These are phyloP conservation scores for Notothenia rossii DNA, from an alignment of 2,113 vertebrate species.

Conservation along the genomic window DNA sequence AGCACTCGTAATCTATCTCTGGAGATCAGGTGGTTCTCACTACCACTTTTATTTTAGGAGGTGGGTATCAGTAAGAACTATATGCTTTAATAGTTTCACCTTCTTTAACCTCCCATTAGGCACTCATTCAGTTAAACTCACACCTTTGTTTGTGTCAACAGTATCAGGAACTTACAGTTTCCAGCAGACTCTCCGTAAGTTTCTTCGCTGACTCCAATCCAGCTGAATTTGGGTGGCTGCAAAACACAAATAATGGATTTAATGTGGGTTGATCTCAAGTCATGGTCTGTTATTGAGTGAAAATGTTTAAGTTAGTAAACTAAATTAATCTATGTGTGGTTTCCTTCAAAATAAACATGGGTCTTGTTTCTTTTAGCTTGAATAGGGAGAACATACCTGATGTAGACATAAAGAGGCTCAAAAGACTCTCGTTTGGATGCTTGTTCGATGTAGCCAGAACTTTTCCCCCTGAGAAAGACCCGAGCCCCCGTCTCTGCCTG, in stretches of 20 bases:
- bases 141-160: not conserved
- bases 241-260: slow-evolving; percentile 46
- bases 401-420: slow-evolving; percentile 98
- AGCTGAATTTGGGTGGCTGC: slow-evolving; percentile 94
- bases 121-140: not conserved
- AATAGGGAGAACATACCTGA: slow-evolving; percentile 86
- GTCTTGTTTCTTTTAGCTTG: not conserved
- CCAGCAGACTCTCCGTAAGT: slow-evolving; percentile 94
- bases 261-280: not conserved
- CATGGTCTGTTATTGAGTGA: no score
- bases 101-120: slow-evolving; percentile 77
- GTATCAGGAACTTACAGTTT: slow-evolving; percentile 89
- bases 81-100: slow-evolving; percentile 68
- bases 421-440: slow-evolving; percentile 96
- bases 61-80: slow-evolving; percentile 80
- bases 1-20: slow-evolving; percentile 66
- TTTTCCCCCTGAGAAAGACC: slow-evolving; percentile 95
- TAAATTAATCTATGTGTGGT: not conserved
- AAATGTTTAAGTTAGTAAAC: not conserved
- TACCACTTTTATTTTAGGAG: slow-evolving; percentile 77
- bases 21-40: slow-evolving; percentile 78
- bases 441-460: slow-evolving; percentile 95
- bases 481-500: slow-evolving; percentile 96
- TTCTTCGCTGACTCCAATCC: slow-evolving; percentile 97
- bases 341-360: not conserved